Percentiles rank a stretch among this genome's conserved stretches.
phyloP scores from a whole-genome alignment of 2,888 invertebrate genomes.

The Dicycla oo region DNA sequence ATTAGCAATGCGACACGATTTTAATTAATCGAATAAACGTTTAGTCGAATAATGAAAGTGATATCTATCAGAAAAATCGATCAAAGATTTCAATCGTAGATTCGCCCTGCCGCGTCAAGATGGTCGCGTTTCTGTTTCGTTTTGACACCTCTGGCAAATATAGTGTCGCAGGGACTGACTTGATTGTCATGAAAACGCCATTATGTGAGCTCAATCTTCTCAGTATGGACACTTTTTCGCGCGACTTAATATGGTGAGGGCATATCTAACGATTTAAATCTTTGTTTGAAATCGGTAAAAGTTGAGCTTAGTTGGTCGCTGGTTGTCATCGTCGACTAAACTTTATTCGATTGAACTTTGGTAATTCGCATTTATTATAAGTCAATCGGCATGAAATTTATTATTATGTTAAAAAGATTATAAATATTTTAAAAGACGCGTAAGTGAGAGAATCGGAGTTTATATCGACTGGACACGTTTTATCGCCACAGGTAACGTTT shows the following conservation, averaged over 20 bases:
- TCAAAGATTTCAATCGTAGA: not conserved
- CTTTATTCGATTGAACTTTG: constrained; percentile 32
- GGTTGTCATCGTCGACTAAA: constrained; percentile 31
- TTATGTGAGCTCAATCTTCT: not conserved
- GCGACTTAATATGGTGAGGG: not conserved
- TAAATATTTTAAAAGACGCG: constrained; percentile 72
- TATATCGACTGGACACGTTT: constrained; percentile 62
- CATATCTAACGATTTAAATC: not conserved
- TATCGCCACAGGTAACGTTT: constrained; percentile 56
- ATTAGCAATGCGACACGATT: constrained; percentile 46
- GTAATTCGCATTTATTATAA: constrained; percentile 44
- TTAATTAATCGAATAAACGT: constrained; percentile 35
- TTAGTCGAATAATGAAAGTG: constrained; percentile 36
- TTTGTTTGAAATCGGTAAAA: constrained; percentile 25
- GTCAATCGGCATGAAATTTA: constrained; percentile 58
- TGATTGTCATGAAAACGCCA: not conserved
- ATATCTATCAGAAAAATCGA: constrained; percentile 5
- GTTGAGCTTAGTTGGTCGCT: constrained; percentile 9
- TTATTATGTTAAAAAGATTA: constrained; percentile 64
- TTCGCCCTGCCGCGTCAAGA: not conserved
- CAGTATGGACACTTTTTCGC: not conserved
- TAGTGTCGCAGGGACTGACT: not conserved
- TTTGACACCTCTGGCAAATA: not conserved
- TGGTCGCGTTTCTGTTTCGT: not conserved
- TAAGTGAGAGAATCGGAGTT: constrained; percentile 72